These are phyloP conservation scores for Hypomesus transpacificus DNA, from an alignment of 2,113 vertebrate species.

Conservation along the genomic window DNA sequence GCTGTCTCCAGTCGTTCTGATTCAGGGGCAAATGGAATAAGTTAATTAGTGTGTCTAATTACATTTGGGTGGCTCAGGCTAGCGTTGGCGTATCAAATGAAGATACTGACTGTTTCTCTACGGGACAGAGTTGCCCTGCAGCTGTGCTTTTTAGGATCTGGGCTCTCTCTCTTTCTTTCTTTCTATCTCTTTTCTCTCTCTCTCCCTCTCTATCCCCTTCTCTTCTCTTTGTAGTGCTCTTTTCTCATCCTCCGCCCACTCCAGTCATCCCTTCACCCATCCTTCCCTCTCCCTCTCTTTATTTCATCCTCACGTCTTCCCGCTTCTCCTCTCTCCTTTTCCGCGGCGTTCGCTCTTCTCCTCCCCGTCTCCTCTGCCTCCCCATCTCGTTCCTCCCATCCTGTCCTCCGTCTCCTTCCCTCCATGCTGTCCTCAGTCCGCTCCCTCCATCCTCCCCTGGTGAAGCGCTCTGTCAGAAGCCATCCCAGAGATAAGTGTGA, in stretches of 20 bases:
- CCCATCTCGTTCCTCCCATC: too few relatives aligned
- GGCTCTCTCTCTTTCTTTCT: slow-evolving; percentile 53
- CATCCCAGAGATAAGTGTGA: neutral
- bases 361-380: neutral
- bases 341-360: neutral
- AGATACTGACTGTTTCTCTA: slow-evolving; percentile 49
- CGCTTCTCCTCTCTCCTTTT: neutral
- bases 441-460: neutral
- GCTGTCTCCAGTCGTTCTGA: slow-evolving; percentile 41
- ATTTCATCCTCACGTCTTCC: neutral
- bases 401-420: neutral
- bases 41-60: slow-evolving; percentile 65
- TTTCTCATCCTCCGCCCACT: slow-evolving; percentile 21
- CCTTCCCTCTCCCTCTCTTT: neutral
- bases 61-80: slow-evolving; percentile 46
- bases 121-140: slow-evolving; percentile 53
- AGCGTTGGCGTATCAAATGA: slow-evolving; percentile 45
- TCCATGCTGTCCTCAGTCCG: neutral
- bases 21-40: slow-evolving; percentile 56
- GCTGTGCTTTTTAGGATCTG: slow-evolving; percentile 56
- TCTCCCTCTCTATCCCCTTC: slow-evolving; percentile 1
- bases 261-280: slow-evolving; percentile 1
- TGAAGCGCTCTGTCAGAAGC: neutral
- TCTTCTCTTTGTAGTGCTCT: slow-evolving; percentile 32
- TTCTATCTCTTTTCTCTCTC: slow-evolving; percentile 21